These are phyloP conservation scores for Heliconius erato DNA, from an alignment of 2,888 invertebrate genomes.

Conservation along the genomic window DNA sequence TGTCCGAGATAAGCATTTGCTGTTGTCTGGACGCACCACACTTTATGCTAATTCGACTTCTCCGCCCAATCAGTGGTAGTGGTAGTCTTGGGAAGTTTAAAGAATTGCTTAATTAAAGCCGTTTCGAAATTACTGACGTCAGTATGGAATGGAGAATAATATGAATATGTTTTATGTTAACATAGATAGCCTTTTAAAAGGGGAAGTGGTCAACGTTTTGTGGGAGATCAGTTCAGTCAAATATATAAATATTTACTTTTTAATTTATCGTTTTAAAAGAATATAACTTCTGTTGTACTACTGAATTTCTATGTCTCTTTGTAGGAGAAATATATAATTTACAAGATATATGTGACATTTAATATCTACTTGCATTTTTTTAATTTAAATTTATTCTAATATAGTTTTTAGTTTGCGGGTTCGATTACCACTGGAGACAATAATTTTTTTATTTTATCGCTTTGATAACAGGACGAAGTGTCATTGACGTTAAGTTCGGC, in stretches of 20 bases:
- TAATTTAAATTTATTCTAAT: neutral
- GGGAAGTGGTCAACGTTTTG: neutral
- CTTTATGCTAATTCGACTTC: conserved; percentile 74
- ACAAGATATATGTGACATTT: no score
- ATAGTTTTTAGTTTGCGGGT: neutral
- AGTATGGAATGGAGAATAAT: conserved; percentile 29
- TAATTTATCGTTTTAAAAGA: neutral
- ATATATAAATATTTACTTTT: neutral
- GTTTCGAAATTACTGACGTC: conserved; percentile 39
- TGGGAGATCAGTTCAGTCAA: neutral
- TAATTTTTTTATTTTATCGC: no score
- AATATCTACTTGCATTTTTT: no score
- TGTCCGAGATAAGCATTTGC: conserved; percentile 77
- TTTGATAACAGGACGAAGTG: neutral
- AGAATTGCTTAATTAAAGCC: conserved; percentile 50
- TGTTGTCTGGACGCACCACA: conserved; percentile 69
- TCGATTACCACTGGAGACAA: no score
- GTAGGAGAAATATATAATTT: no score
- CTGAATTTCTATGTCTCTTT: no score
- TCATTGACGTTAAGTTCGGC: no score
- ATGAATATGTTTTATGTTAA: conserved; percentile 19
- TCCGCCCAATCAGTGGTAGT: conserved; percentile 53
- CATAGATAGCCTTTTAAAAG: conserved; percentile 6
- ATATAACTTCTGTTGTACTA: neutral
- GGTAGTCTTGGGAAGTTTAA: conserved; percentile 46